Evolutionary conservation across 2,113 vertebrate genomes (phyloP).

Genomic region (Promerops cafer): DNA sequence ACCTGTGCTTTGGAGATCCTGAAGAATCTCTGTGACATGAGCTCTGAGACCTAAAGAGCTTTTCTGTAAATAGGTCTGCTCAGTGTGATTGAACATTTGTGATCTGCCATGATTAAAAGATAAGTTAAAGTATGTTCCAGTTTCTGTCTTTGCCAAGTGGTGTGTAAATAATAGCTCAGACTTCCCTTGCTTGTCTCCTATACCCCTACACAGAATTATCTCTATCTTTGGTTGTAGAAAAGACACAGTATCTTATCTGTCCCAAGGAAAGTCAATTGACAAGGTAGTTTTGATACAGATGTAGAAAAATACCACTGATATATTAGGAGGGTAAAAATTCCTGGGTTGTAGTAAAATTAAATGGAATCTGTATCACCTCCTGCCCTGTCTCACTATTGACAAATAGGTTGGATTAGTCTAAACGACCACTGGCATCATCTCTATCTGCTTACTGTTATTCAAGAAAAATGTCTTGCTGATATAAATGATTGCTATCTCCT

Average conservation of each 20-base stretch:
- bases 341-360: conserved; percentile 46
- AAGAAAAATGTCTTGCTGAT: conserved; percentile 37
- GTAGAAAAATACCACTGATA: neutral
- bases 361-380: conserved; percentile 4
- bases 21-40: neutral
- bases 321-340: conserved; percentile 25
- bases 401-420: conserved; percentile 47
- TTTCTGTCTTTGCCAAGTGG: neutral
- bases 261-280: neutral
- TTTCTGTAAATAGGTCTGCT: neutral
- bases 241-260: conserved; percentile 1
- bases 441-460: conserved; percentile 34
- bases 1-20: neutral
- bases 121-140: neutral
- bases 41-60: neutral
- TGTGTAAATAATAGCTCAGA: neutral
- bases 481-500: conserved; percentile 44
- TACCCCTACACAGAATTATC: neutral
- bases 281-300: conserved; percentile 17
- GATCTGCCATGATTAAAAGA: neutral
- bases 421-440: conserved; percentile 15
- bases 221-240: neutral
- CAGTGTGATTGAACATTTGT: neutral
- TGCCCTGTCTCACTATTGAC: conserved; percentile 5
- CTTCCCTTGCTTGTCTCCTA: neutral